A percentile compares a stretch with the other conserved stretches of the same genome.
Evolutionary conservation across 1,140 invertebrate species (phyloP).

Genomic region (Monomorium pharaonis): DNA sequence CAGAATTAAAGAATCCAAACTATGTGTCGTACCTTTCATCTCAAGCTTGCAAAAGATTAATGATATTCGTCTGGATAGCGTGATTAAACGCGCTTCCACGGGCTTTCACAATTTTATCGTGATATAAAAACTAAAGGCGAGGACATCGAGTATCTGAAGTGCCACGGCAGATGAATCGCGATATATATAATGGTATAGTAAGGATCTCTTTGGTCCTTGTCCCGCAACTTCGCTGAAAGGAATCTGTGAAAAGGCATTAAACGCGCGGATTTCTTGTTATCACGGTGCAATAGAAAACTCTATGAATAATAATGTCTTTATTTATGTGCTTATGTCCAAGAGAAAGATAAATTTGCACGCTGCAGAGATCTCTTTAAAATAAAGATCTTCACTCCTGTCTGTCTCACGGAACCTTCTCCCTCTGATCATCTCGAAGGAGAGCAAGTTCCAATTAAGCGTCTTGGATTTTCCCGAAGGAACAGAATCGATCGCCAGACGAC

Average conservation of each 20-base stretch:
- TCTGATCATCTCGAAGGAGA: conserved; percentile 10
- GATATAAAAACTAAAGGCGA: conserved; percentile 31
- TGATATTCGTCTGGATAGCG: background rate
- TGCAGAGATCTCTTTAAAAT: conserved; percentile 19
- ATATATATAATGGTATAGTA: conserved; percentile 9
- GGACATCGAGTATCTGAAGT: conserved; percentile 39
- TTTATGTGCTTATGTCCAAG: conserved; percentile 64
- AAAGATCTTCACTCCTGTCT: background rate
- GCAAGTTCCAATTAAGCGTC: conserved; percentile 54
- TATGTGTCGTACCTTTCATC: background rate
- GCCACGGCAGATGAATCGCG: conserved; percentile 21
- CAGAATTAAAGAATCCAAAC: background rate
- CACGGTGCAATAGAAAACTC: conserved; percentile 64
- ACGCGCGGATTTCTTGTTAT: conserved; percentile 52
- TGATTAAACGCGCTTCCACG: conserved; percentile 11
- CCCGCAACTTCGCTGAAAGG: conserved; percentile 12
- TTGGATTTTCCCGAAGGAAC: conserved; percentile 14
- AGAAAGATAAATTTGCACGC: conserved; percentile 28
- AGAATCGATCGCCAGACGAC: conserved; percentile 46
- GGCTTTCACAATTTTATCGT: conserved; percentile 33
- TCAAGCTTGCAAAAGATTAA: conserved; percentile 37
- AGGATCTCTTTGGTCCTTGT: conserved; percentile 21
- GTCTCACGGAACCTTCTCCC: background rate
- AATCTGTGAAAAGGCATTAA: conserved; percentile 54
- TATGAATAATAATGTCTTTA: conserved; percentile 71